Percentiles rank a stretch among this genome's conserved stretches.
phyloP scores from a whole-genome alignment of 2,113 vertebrate species.

The Monarcha castaneiventris region DNA sequence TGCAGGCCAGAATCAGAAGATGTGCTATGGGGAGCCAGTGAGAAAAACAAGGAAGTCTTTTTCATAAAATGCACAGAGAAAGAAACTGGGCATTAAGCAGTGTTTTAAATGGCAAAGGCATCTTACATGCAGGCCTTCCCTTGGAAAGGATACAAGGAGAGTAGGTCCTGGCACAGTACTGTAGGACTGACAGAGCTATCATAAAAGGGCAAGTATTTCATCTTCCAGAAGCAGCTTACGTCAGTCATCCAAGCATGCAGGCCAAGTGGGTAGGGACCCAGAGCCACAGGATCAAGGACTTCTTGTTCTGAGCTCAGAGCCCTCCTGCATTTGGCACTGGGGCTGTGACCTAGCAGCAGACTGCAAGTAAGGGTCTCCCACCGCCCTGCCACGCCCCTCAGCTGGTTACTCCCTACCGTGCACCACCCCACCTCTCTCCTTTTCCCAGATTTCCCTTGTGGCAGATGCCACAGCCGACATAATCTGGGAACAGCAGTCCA shows the following conservation, averaged over 20 bases:
- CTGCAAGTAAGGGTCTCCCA: not conserved
- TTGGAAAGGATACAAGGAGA: not conserved
- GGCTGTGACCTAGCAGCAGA: not conserved
- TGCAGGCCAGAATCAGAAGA: not conserved
- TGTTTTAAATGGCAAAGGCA: not conserved
- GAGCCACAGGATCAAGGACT: not conserved
- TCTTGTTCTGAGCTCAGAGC: not conserved
- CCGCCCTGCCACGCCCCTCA: accelerated
- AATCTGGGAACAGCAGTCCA: not conserved
- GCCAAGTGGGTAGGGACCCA: not conserved
- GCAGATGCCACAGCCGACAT: not conserved
- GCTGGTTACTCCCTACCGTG: not conserved
- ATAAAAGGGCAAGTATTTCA: not conserved
- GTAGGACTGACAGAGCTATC: not conserved
- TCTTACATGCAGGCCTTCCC: not conserved
- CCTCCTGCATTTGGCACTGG: not conserved
- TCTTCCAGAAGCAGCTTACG: not conserved
- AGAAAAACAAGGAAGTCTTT: not conserved
- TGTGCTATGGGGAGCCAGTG: not conserved
- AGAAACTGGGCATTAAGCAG: not conserved
- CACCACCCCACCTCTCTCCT: not conserved
- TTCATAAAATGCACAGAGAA: not conserved
- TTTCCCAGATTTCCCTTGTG: not conserved
- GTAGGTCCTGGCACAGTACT: not conserved
- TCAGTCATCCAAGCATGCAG: not conserved